Base-by-base conservation (phyloP, 2,888 invertebrate species). In the Tetheella fluctuosa region DNA sequence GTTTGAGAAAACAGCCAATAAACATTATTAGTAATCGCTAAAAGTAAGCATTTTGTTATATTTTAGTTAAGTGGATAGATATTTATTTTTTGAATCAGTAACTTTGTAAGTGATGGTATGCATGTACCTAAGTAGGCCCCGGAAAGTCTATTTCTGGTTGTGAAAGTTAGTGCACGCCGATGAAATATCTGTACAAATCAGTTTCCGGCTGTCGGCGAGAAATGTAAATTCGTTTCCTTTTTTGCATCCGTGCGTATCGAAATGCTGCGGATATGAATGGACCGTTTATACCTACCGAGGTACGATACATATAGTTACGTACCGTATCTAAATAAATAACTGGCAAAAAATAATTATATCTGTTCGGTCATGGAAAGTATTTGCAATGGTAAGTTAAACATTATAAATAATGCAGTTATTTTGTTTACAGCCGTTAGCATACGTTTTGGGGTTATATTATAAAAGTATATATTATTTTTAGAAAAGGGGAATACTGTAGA, bases 131-230 rank as follows among this genome's bases (percentile, higher is more conserved):
- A 39, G 39, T 6, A 6, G 34, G 34, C 7, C 5, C 10, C 5
- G 7, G 6, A 39, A 39, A n/a, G 6, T 15, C 12, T 10, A 20
- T 48, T 48, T 20, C 7, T 20, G 13, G 13, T 13, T 4, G 10
- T 48, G 8, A 48, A 48, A 1, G 3, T 7, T 7, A 48, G 48
- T 20, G 6, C 48, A n/a, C n/a, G 17, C 3, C 48, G 10, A 48
- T 48, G 48, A 48, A 48, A 48, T 48, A 48, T 48, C 48, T 48
- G 17, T 15, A 48, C 48, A 20, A 48, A 20, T 48, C 48, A 48
- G 48, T 48, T 42, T 48, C 48, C 48, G 10, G 20, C 10, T 20
- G 48, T 20, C 48, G 48, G 8, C 48, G 48, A 20, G 48, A 20
- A 48, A 48, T 10, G 17, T 42, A 42, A 42, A 42, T 48, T 48